These are phyloP conservation scores for Aphidoletes aphidimyza DNA, from an alignment of 2,888 invertebrate species.

Conservation along the genomic window DNA sequence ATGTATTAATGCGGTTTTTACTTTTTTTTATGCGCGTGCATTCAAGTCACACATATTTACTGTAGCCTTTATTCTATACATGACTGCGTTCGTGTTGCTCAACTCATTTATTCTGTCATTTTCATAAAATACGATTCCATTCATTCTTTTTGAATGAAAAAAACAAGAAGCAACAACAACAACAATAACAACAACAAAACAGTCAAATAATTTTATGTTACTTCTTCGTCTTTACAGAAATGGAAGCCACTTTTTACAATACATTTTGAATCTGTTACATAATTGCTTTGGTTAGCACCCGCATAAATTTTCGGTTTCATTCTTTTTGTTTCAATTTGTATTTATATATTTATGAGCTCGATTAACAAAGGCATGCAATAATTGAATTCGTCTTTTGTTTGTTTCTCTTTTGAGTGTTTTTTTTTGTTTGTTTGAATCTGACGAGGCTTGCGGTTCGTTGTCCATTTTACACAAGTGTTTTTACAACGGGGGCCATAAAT, in stretches of 20 bases:
- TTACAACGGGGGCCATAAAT: too few relatives aligned
- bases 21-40: not conserved
- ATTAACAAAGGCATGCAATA: not conserved
- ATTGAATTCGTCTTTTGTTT: not conserved
- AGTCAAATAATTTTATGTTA: not conserved
- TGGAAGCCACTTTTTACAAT: not conserved
- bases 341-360: not conserved
- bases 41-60: not conserved
- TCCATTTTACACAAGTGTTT: too few relatives aligned
- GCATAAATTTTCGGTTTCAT: constrained; percentile 22
- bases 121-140: not conserved
- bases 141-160: not conserved
- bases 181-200: too few relatives aligned
- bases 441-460: too few relatives aligned
- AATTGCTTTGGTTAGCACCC: not conserved
- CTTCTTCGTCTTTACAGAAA: not conserved
- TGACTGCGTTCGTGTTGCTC: not conserved
- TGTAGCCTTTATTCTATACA: not conserved
- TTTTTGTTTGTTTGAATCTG: not conserved
- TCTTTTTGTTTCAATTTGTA: not conserved
- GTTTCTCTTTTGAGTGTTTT: not conserved
- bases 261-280: not conserved
- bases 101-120: not conserved
- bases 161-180: not conserved
- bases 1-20: constrained; percentile 12